Conservation (phyloP, 1,140 invertebrate genomes). For the Vanessa tameamea region DNA sequence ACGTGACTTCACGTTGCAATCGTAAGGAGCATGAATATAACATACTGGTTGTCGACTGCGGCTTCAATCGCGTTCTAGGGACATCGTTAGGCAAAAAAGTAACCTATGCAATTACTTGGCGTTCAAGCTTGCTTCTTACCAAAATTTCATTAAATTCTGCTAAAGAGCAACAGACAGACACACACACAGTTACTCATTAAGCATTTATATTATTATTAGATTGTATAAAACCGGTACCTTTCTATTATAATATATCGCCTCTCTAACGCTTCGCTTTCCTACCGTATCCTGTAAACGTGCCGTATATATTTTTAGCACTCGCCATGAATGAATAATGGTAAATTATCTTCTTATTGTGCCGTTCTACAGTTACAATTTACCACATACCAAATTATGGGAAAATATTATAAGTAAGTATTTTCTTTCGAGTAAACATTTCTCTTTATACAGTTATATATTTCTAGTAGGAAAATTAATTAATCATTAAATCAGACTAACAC, state of each 20-base stretch:
- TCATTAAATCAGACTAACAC: no score
- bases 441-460: not conserved
- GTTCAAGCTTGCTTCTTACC: no score
- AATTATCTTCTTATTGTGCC: conserved; percentile 6
- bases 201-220: no score
- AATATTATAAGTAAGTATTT: not conserved
- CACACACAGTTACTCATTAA: no score
- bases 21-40: not conserved
- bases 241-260: not conserved
- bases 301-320: not conserved
- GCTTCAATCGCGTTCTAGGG: no score
- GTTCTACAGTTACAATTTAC: not conserved
- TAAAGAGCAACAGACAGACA: no score
- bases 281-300: not conserved
- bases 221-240: no score
- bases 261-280: not conserved
- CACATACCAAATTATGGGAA: not conserved
- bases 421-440: not conserved
- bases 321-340: conserved; percentile 3
- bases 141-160: no score
- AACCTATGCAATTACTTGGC: no score
- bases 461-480: not conserved
- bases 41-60: not conserved
- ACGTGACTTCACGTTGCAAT: no score
- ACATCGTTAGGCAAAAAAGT: no score